Percentiles rank a stretch among this genome's conserved stretches.
phyloP scores from a whole-genome alignment of 2,888 invertebrate species.

The Erpobdella octoculata region DNA sequence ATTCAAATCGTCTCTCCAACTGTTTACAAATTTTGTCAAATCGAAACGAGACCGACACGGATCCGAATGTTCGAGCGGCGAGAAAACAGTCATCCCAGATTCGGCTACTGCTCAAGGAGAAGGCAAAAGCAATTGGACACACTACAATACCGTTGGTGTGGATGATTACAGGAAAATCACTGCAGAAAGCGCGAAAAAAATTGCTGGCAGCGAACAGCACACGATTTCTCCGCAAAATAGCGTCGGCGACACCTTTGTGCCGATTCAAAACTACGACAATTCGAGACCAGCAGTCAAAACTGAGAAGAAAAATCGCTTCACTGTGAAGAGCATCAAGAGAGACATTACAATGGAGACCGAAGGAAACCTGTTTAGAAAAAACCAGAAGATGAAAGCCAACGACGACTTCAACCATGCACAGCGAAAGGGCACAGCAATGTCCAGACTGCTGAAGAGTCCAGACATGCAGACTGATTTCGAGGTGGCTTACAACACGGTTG shows the following conservation, averaged over 20 bases:
- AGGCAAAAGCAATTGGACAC: not conserved
- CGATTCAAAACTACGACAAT: not conserved
- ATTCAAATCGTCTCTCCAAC: conserved; percentile 1
- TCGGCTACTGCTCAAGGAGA: too few species aligned
- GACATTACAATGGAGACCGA: not conserved
- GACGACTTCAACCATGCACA: too few species aligned
- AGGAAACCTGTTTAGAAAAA: too few species aligned
- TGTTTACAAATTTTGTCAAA: not conserved
- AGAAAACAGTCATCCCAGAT: not conserved
- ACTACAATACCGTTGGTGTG: not conserved
- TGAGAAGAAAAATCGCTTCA: not conserved
- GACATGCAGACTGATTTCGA: not conserved
- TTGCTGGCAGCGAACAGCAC: too few species aligned
- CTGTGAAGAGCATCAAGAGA: not conserved
- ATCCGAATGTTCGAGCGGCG: not conserved
- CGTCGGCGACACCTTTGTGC: not conserved
- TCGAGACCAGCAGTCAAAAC: not conserved
- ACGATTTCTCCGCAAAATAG: not conserved
- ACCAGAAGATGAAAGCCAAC: too few species aligned
- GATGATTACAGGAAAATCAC: not conserved
- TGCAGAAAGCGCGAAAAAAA: too few species aligned
- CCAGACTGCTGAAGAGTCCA: not conserved
- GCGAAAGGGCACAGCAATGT: too few species aligned
- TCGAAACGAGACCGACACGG: not conserved
- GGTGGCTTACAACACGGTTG: not conserved